A percentile compares a stretch with the other conserved stretches of the same genome.
These are phyloP conservation scores for Menidia beryllina DNA, from an alignment of 2,113 vertebrate species.

Conservation along the genomic window DNA sequence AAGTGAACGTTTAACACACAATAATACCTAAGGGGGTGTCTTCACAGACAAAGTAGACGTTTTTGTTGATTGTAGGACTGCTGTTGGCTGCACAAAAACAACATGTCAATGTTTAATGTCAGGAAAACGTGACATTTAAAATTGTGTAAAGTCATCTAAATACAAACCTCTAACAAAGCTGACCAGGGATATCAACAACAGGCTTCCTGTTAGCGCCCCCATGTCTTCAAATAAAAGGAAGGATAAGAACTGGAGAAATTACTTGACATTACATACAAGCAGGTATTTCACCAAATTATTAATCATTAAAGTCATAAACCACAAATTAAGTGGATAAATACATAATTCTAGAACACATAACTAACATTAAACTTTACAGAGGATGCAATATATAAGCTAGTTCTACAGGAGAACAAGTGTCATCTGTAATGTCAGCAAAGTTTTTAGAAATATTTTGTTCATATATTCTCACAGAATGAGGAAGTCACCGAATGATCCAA, in stretches of 20 bases:
- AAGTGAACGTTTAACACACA: background rate
- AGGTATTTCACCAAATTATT: background rate
- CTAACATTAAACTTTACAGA: no score
- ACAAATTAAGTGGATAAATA: background rate
- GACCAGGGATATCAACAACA: constrained; percentile 65
- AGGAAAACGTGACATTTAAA: background rate
- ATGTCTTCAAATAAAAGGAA: constrained; percentile 51
- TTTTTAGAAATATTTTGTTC: no score
- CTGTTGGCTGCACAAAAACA: constrained; percentile 56
- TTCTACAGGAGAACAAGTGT: no score
- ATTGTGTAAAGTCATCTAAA: background rate
- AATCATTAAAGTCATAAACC: background rate
- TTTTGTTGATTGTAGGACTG: accelerated
- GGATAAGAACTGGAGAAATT: background rate
- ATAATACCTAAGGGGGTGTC: constrained; percentile 45
- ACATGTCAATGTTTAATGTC: background rate
- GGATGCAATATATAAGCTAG: no score
- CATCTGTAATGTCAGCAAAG: no score
- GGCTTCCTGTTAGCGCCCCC: constrained; percentile 26
- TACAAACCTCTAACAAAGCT: constrained; percentile 61
- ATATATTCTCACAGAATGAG: no score
- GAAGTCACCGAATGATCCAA: background rate
- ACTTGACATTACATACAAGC: background rate
- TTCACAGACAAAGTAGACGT: accelerated
- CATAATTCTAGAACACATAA: background rate